Base-by-base conservation (phyloP, 2,888 invertebrate genomes). In the Seira sanloemensis region DNA sequence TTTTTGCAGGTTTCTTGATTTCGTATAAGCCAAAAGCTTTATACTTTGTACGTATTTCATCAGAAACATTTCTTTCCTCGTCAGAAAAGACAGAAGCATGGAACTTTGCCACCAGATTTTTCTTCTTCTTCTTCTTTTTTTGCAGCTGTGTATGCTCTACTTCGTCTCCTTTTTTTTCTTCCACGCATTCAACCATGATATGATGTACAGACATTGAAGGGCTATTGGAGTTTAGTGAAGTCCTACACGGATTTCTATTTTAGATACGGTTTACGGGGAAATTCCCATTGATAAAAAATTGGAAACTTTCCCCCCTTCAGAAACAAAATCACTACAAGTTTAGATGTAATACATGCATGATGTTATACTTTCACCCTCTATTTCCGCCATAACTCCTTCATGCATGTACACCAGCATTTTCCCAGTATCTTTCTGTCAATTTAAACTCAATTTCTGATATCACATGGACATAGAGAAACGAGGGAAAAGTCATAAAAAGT, bases 21-120 rank as follows among this genome's bases (percentile, higher is more conserved):
- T 50, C n/a, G n/a, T n/a, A n/a, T n/a, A 50, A 12, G 50, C 50
- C 16, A 50, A n/a, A 50, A 50, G 12, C 50, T 50, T 50, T 12
- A 18, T 50, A 12, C 5, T 65, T 65, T 65, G 65, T 19, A 62
- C 54, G 24, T 25, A 26, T 12, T 74, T 54, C 73, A 37, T 23
- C 5, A 37, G 4, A 19, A 19, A 26, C 71, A 7, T 16, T 71
- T 46, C 27, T 23, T 54, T 73, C 58, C 46, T 24, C 54, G 74
- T 50, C 50, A 71, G 71, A 68, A 68, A 71, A 71, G 78, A 78
- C 78, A 82, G 58, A 66, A 77, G 54, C 46, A 83, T 83, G 82
- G 82, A 83, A 83, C 77, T 77, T 83, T 83, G 82, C 82, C 82
- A 83, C 82, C 77, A 77, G 82, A 85, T 82, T 85, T 85, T 84